Evolutionary conservation across 2,888 invertebrate species (phyloP).

Genomic region (Thera britannica): DNA sequence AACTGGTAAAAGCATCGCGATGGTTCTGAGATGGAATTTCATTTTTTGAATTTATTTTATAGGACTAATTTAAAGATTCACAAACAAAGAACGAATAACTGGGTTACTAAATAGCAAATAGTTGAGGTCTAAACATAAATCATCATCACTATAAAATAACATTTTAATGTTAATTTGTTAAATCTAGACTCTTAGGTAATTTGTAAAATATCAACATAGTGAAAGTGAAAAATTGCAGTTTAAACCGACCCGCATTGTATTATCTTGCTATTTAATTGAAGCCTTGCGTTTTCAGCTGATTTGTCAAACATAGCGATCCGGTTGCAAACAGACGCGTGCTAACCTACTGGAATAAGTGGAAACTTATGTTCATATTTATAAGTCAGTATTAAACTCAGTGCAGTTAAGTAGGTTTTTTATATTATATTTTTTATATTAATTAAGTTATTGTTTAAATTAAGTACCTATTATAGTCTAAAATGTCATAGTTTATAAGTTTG

Average conservation of each 20-base stretch:
- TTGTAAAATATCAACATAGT: conserved; percentile 11
- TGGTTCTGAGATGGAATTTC: too few relatives aligned
- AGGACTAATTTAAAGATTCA: too few relatives aligned
- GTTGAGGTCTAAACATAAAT: background rate
- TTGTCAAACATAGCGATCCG: background rate
- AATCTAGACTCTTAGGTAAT: background rate
- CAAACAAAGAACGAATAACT: too few relatives aligned
- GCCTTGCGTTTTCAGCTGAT: background rate
- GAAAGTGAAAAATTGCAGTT: conserved; percentile 27
- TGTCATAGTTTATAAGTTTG: too few relatives aligned
- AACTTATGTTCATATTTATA: background rate
- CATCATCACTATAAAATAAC: background rate
- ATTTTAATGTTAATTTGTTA: background rate
- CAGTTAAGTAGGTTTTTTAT: too few relatives aligned
- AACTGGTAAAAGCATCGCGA: too few relatives aligned
- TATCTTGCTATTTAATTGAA: conserved; percentile 14
- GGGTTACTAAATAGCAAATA: background rate
- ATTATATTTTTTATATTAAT: too few relatives aligned
- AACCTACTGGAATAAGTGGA: background rate
- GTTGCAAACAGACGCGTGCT: background rate
- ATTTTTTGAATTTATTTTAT: too few relatives aligned
- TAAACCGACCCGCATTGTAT: conserved; percentile 28
- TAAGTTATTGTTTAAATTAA: too few relatives aligned
- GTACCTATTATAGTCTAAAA: too few relatives aligned
- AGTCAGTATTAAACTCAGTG: too few relatives aligned